Evolutionary conservation across 2,113 vertebrate genomes (phyloP).

Genomic region (Dunckerocampus dactyliophorus): DNA sequence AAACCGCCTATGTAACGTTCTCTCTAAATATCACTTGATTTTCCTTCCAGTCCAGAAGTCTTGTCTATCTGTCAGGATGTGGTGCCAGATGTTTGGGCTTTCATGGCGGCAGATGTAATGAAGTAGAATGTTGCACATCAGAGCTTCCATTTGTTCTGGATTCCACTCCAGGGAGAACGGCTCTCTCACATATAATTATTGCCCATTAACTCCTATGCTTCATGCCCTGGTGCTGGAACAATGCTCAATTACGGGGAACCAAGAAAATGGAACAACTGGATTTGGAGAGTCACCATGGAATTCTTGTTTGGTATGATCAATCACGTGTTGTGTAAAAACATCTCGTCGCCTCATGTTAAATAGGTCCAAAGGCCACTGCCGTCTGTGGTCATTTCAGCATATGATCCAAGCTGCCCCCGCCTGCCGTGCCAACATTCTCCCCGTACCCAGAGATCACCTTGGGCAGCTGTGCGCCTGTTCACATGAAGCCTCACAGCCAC

Average conservation of each 20-base stretch:
- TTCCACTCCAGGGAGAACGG: conserved; percentile 93
- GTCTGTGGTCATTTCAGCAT: conserved; percentile 42
- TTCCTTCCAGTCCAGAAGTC: conserved; percentile 92
- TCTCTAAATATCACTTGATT: conserved; percentile 83
- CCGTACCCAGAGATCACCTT: conserved; percentile 76
- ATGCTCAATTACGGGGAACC: conserved; percentile 89
- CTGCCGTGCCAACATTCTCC: conserved; percentile 46
- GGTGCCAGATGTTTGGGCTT: conserved; percentile 94
- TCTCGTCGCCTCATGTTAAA: conserved; percentile 30
- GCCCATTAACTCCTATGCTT: conserved; percentile 96
- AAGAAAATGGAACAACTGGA: conserved; percentile 71
- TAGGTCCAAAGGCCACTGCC: conserved; percentile 15
- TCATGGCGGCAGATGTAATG: conserved; percentile 98
- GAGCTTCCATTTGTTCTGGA: conserved; percentile 95
- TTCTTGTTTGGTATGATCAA: too few relatives aligned
- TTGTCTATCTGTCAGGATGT: conserved; percentile 91
- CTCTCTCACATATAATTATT: conserved; percentile 98
- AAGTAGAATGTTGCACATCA: conserved; percentile 97
- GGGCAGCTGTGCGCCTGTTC: conserved; percentile 73
- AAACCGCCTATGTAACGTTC: conserved; percentile 60
- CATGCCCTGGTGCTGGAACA: conserved; percentile 88
- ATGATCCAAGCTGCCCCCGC: conserved; percentile 38
- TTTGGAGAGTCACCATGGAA: not conserved
- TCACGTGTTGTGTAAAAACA: conserved; percentile 1
- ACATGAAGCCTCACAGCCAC: conserved; percentile 63